Base-by-base conservation (phyloP, 2,888 invertebrate species). In the Odontomyia ornata region DNA sequence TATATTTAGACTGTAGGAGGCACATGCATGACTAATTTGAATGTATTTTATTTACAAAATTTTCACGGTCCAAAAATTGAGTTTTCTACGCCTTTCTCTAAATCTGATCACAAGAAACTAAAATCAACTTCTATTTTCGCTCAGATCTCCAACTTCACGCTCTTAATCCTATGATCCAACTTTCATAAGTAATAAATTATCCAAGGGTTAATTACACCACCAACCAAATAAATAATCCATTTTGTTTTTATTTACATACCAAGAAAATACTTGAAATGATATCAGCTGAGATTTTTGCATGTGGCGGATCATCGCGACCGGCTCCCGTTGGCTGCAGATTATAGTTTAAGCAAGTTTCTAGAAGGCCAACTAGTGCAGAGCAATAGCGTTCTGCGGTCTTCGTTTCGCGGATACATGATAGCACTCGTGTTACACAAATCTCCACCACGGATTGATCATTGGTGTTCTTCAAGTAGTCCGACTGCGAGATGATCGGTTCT, bases 211-310 rank as follows among this genome's bases (percentile, higher is more conserved):
- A 36, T 36, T 36, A 36, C 9, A 36, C 9, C 36, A 5, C 36
- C 5, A 9, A 3, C n/a, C n/a, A n/a, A 5, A 36, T 36, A 36
- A 5, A 5, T 36, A 36, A 5, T 36, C 36, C 5, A 9, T 5
- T 36, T 36, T 3, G 3, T 36, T 36, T 36, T 56, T 27, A 18
- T 57, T 56, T 60, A 85, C 90, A 88, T 86, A 96, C 97, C 90
- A 96, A 88, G 88, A 98, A 97, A 86, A 98, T 93, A 87, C 96
- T 96, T 81, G 96, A 96, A 84, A 98, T 94, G 80, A 98, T 92
- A 88, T 98, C 98, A 64, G 96, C 95, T 23, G 97, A 96, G 83
- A 98, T 97, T 88, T 98, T 98, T 65, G 97, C 96, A 89, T 98
- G 97, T 0, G 97, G 97, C 47, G 97, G 95, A 88, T 97, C 97